Evolutionary conservation across 2,888 invertebrate species (phyloP).

Genomic region (Mimas tiliae): DNA sequence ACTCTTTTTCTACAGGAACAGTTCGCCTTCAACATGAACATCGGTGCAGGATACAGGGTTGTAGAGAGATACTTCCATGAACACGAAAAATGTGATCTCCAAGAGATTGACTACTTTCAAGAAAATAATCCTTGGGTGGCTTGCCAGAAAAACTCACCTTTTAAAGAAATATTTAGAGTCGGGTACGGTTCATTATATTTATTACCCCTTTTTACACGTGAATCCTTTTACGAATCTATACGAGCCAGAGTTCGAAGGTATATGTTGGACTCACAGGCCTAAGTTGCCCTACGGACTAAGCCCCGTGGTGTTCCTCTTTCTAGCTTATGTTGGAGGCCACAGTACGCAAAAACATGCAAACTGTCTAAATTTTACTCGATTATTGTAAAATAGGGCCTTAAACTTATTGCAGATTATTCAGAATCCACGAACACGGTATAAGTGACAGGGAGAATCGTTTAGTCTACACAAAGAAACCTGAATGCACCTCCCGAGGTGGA

Average conservation of each 20-base stretch:
- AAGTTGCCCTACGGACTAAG: too few species aligned
- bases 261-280: too few species aligned
- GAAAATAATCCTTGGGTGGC: constrained; percentile 81
- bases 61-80: constrained; percentile 86
- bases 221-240: constrained; percentile 36
- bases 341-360: too few species aligned
- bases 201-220: constrained; percentile 29
- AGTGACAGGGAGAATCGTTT: constrained; percentile 80
- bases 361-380: too few species aligned
- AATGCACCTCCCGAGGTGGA: constrained; percentile 81
- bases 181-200: constrained; percentile 65
- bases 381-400: too few species aligned
- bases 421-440: constrained; percentile 85
- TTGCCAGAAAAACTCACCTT: constrained; percentile 83
- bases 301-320: too few species aligned
- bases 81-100: constrained; percentile 88
- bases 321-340: too few species aligned
- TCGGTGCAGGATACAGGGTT: constrained; percentile 84
- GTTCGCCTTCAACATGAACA: constrained; percentile 87
- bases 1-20: constrained; percentile 63
- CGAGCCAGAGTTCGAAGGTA: not conserved
- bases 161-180: constrained; percentile 84
- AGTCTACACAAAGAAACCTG: constrained; percentile 86
- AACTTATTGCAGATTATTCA: constrained; percentile 68
- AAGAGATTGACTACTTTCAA: constrained; percentile 84